Percentiles rank a stretch among this genome's conserved stretches.
Evolutionary conservation across 2,113 vertebrate genomes (phyloP).

Genomic region (Laticauda laticaudata): DNA sequence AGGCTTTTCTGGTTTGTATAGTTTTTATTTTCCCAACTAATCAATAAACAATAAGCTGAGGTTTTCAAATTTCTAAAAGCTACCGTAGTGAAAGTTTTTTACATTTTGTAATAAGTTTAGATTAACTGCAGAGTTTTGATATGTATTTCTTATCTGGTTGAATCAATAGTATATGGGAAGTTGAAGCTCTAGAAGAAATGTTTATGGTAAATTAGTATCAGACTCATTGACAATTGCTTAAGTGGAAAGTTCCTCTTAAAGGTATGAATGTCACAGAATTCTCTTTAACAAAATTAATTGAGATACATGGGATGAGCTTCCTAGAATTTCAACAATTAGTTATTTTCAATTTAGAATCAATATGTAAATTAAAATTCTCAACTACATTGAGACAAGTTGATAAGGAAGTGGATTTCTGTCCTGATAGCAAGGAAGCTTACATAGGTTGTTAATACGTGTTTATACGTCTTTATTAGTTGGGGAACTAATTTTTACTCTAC

Average conservation of each 20-base stretch:
- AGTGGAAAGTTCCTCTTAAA: not conserved
- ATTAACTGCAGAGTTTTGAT: not conserved
- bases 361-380: not conserved
- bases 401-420: not conserved
- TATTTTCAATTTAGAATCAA: not conserved
- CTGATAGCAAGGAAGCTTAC: not conserved
- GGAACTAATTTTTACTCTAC: not conserved
- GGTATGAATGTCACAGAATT: not conserved
- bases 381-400: not conserved
- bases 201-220: not conserved
- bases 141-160: not conserved
- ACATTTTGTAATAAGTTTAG: not conserved
- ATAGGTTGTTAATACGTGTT: not conserved
- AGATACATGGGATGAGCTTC: not conserved
- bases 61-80: not conserved
- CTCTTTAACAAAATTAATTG: not conserved
- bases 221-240: not conserved
- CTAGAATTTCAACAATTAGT: not conserved
- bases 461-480: not conserved
- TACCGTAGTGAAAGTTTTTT: not conserved
- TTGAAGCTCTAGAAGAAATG: not conserved
- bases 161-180: not conserved
- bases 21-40: not conserved
- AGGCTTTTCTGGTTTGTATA: not conserved
- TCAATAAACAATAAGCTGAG: not conserved